Evolutionary conservation across 2,888 invertebrate genomes (phyloP).

Genomic region (Stenichneumon culpator): DNA sequence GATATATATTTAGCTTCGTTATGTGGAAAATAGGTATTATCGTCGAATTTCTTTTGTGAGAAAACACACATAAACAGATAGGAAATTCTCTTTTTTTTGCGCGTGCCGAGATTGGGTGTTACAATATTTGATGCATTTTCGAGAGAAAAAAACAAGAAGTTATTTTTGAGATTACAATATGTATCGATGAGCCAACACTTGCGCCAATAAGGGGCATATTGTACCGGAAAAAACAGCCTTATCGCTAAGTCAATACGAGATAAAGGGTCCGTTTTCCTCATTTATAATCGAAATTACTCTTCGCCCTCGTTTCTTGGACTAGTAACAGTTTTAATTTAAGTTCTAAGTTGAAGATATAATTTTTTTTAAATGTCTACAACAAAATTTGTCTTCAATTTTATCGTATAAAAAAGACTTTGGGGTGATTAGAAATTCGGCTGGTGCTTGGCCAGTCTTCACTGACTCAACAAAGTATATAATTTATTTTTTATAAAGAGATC

Average conservation of each 20-base stretch:
- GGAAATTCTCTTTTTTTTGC: background rate
- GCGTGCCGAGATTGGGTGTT: background rate
- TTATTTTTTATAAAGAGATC: background rate
- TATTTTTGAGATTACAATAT: background rate
- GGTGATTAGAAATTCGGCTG: too few species aligned
- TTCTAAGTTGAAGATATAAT: too few species aligned
- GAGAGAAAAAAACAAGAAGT: background rate
- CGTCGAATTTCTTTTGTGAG: background rate
- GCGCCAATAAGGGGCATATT: background rate
- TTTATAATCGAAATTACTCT: background rate
- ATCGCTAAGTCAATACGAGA: background rate
- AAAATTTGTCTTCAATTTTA: too few species aligned
- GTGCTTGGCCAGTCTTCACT: too few species aligned
- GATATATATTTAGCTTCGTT: background rate
- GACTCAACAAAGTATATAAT: too few species aligned
- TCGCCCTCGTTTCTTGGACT: too few species aligned
- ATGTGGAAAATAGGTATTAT: background rate
- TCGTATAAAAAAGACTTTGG: too few species aligned
- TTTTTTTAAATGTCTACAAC: too few species aligned
- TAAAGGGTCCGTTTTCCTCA: background rate
- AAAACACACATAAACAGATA: background rate
- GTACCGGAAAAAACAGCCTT: background rate
- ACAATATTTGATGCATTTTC: background rate
- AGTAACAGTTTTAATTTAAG: too few species aligned
- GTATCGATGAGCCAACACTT: background rate